phyloP scores from a whole-genome alignment of 2,888 invertebrate species.

The Papilio protenor region DNA sequence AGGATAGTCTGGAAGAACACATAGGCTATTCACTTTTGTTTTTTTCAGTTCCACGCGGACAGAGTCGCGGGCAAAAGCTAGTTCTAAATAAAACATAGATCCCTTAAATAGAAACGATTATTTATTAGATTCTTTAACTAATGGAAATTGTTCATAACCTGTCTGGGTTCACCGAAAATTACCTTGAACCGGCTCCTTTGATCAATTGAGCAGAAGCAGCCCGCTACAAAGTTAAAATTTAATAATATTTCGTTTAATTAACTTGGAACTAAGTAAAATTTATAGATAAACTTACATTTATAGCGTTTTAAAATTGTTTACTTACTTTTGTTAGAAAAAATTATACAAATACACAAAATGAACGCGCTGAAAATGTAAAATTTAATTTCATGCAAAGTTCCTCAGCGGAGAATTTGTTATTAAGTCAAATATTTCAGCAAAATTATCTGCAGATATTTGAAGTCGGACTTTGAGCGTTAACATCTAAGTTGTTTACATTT shows the following conservation, averaged over 20 bases:
- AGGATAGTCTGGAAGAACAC: no score
- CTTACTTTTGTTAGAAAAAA: no score
- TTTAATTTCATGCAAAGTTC: slow-evolving; percentile 8
- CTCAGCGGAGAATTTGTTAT: slow-evolving; percentile 8
- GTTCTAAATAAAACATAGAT: no score
- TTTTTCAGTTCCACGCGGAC: no score
- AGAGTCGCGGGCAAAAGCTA: no score
- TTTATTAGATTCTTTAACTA: neutral
- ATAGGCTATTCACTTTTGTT: no score
- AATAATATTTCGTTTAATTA: neutral
- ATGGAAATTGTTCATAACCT: neutral
- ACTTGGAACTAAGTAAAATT: neutral
- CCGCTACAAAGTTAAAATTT: neutral
- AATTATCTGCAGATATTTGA: slow-evolving; percentile 24
- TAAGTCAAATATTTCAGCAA: slow-evolving; percentile 20
- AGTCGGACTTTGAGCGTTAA: neutral
- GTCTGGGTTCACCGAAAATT: neutral
- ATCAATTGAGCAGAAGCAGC: neutral
- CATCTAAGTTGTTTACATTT: neutral
- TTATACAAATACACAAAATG: neutral
- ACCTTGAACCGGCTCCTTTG: neutral
- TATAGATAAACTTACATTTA: no score
- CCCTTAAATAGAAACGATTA: no score
- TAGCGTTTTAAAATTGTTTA: no score
- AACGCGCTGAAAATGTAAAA: neutral